A percentile compares a stretch with the other conserved stretches of the same genome.
Evolutionary conservation across 2,797 vertebrate genomes (phyloP).

Genomic region (Ispidina picta): DNA sequence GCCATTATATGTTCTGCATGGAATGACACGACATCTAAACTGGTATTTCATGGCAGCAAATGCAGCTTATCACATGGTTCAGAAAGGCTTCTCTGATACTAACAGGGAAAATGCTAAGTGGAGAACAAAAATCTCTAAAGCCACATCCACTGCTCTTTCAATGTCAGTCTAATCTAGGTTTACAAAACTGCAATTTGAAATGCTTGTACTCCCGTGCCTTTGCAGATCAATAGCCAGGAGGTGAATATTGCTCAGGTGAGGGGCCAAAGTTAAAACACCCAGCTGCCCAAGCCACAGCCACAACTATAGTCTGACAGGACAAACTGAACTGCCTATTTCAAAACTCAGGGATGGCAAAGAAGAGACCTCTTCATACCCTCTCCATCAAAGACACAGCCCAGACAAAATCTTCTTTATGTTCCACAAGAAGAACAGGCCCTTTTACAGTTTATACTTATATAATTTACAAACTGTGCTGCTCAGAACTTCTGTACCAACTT

Average conservation of each 20-base stretch:
- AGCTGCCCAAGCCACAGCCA: neutral
- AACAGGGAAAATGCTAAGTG: neutral
- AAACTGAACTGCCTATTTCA: constrained; percentile 17
- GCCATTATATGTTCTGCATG: neutral
- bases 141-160: neutral
- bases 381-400: neutral
- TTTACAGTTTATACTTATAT: neutral
- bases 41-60: neutral
- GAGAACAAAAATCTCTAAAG: neutral
- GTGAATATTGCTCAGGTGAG: constrained; percentile 25
- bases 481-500: neutral
- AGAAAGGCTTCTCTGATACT: neutral
- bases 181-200: neutral
- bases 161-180: neutral
- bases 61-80: neutral
- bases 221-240: constrained; percentile 18
- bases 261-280: constrained; percentile 3
- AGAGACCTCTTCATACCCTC: neutral
- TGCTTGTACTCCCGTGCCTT: neutral
- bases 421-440: neutral
- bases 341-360: constrained; percentile 5
- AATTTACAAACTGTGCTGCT: neutral
- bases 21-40: neutral
- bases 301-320: neutral
- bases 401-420: constrained; percentile 43